Evolutionary conservation across 2,888 invertebrate species (phyloP), one percentile per base, ranked within the genome.

Genomic region (Trachelus tabidus): DNA sequence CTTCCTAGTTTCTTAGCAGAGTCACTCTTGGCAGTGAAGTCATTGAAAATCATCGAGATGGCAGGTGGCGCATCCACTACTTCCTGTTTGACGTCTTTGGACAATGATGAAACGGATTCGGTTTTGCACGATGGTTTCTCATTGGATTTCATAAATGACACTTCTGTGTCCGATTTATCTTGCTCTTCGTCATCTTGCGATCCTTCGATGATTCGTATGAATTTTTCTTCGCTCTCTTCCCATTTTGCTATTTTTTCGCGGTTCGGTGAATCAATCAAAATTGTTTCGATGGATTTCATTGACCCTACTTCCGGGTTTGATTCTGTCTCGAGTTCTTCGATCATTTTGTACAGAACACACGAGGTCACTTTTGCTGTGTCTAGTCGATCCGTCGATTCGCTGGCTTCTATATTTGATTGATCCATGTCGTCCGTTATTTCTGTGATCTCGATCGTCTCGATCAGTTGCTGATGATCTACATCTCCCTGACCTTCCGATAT

Each of bases 401-500:
- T 80, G 74, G 4, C 56, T 12, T 80, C 83, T 73, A 80, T 73
- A 77, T 73, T 78, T 1, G 56, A 56, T 23, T 56, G 6, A 56
- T 56, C 23, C 56, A 9, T 9, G 23, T 56, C 56, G 23, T 56
- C 23, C 9, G 56, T 56, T 56, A 56, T 56, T 56, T 56, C 56
- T 9, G 56, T 23, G 56, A 56, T 56, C 23, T 56, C 56, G 56
- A 56, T 56, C 56, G 56, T 56, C 56, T 56, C 31, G 71, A 71
- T 33, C 71, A 71, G 9, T n/a, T 11, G 68, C 68, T n/a, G 68
- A 68, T 34, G 69, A 31, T 81, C 76, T 69, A 82, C 83, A 75
- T 89, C 87, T 30, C 88, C 89, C 76, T 88, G 85, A 68, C 86
- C 88, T 23, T 85, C 86, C 31, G 77, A 82, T 56, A 56, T 56